Evolutionary conservation across 2,888 invertebrate species (phyloP).

Genomic region (Diloba caeruleocephala): DNA sequence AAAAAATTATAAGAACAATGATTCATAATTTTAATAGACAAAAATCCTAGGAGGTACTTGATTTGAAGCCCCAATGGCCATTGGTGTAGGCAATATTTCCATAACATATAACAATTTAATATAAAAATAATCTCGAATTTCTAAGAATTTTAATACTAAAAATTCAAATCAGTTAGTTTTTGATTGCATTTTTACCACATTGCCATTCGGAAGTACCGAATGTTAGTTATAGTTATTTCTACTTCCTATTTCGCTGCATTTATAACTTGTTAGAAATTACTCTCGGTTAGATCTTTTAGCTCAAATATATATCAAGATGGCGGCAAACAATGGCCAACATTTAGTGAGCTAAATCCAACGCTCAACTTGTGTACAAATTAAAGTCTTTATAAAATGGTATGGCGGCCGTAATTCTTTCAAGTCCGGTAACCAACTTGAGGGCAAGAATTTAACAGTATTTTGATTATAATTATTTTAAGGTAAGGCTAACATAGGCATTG

Average conservation of each 20-base stretch:
- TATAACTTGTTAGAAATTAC: slow-evolving; percentile 44
- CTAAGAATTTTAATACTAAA: no score
- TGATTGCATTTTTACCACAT: not conserved
- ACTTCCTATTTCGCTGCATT: slow-evolving; percentile 61
- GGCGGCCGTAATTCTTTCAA: not conserved
- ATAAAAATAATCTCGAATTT: no score
- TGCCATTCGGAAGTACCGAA: no score
- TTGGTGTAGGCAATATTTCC: no score
- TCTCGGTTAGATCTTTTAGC: slow-evolving; percentile 35
- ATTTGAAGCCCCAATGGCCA: no score
- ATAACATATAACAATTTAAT: no score
- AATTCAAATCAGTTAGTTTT: no score
- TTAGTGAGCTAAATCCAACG: not conserved
- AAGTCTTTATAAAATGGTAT: no score
- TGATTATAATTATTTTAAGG: slow-evolving; percentile 44
- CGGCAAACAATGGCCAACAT: not conserved
- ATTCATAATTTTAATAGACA: no score
- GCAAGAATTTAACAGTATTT: slow-evolving; percentile 61
- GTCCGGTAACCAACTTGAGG: slow-evolving; percentile 3
- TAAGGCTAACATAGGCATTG: slow-evolving; percentile 53
- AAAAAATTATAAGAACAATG: no score
- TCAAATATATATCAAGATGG: slow-evolving; percentile 40
- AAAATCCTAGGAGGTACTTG: no score
- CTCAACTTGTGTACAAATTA: not conserved
- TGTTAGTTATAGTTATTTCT: slow-evolving; percentile 34